These are phyloP conservation scores for Coptodon rendalli DNA, from an alignment of 2,113 vertebrate genomes.

Conservation along the genomic window DNA sequence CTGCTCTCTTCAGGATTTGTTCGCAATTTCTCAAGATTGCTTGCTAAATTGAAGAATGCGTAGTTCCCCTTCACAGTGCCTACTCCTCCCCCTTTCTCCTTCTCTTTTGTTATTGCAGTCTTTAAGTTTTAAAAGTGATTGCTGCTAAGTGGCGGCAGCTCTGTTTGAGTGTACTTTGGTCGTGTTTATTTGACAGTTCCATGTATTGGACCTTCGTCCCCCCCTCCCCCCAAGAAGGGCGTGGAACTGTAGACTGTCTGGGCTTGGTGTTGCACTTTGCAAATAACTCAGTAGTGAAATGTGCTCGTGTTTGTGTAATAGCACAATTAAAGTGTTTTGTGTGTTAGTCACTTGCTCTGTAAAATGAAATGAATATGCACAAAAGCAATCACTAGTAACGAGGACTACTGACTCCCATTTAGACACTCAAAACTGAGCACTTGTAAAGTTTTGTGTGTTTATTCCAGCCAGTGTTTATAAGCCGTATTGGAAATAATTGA, in stretches of 20 bases:
- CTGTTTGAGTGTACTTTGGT: conserved; percentile 37
- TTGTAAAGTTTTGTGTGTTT: not conserved
- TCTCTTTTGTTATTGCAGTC: not conserved
- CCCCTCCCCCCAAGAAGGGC: not conserved
- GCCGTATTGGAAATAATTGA: not conserved
- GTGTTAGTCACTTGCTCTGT: not conserved
- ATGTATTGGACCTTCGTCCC: not conserved
- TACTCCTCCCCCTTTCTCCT: not conserved
- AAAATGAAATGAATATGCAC: not conserved
- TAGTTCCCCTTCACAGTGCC: not conserved
- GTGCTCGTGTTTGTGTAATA: not conserved
- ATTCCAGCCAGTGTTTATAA: not conserved
- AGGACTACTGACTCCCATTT: not conserved
- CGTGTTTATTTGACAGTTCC: conserved; percentile 53
- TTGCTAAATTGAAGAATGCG: not conserved
- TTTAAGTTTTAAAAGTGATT: not conserved
- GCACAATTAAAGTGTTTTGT: not conserved
- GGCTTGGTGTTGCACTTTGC: conserved; percentile 9
- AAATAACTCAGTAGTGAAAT: conserved; percentile 27
- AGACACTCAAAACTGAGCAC: not conserved
- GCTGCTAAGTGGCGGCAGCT: not conserved
- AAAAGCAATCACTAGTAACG: not conserved
- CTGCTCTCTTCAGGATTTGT: not conserved
- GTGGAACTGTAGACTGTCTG: conserved; percentile 3
- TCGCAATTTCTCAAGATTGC: not conserved